These are phyloP conservation scores for Spheniscus mendiculus DNA, from an alignment of 2,113 vertebrate genomes.

Conservation along the genomic window DNA sequence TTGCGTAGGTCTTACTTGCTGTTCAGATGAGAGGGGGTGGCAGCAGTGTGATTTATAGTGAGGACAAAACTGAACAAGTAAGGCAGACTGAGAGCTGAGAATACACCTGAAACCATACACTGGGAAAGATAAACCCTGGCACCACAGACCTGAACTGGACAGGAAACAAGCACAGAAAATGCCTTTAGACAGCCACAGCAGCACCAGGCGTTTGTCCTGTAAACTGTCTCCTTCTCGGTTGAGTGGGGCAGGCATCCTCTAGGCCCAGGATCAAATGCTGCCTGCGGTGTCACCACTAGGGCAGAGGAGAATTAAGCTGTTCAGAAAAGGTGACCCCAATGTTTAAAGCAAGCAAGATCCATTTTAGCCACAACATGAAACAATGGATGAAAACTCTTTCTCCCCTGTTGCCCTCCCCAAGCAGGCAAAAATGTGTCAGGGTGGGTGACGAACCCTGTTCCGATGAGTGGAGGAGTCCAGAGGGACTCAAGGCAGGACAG, in stretches of 20 bases:
- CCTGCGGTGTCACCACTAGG: background rate
- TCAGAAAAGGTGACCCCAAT: background rate
- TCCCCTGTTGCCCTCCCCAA: background rate
- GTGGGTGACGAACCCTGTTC: background rate
- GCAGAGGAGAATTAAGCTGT: background rate
- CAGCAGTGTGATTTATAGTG: background rate
- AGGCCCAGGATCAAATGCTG: background rate
- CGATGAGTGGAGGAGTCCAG: background rate
- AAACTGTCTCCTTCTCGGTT: background rate
- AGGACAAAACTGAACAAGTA: background rate
- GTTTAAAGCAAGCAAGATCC: background rate
- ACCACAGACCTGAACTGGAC: background rate
- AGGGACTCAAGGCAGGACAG: background rate
- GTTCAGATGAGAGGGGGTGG: background rate
- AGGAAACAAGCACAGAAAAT: background rate
- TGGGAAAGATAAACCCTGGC: background rate
- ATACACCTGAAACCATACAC: background rate
- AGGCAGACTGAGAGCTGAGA: background rate
- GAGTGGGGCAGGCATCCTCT: background rate
- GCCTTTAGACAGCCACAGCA: background rate
- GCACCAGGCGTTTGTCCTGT: background rate
- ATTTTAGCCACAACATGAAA: background rate
- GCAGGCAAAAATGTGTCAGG: background rate
- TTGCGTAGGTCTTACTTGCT: background rate
- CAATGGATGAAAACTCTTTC: background rate